Evolutionary conservation across 1,140 invertebrate genomes (phyloP).

Genomic region (Antheraea mylitta): DNA sequence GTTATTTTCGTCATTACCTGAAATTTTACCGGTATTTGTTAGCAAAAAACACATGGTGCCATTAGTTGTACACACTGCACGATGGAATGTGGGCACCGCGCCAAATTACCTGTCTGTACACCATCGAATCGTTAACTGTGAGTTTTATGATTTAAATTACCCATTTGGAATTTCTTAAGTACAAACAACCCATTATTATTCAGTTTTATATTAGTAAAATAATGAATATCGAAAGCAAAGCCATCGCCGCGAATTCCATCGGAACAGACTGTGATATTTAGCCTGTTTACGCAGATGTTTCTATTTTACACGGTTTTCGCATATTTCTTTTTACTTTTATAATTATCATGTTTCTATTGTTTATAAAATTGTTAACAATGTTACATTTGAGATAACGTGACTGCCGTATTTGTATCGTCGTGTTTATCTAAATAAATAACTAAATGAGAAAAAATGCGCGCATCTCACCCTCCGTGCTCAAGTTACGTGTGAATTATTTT

Average conservation of each 20-base stretch:
- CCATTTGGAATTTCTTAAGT: conserved; percentile 26
- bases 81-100: conserved; percentile 52
- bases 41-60: conserved; percentile 46
- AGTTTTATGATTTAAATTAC: conserved; percentile 47
- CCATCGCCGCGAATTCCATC: conserved; percentile 4
- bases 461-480: background rate
- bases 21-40: conserved; percentile 47
- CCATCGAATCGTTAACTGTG: conserved; percentile 35
- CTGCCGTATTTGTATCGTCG: conserved; percentile 1
- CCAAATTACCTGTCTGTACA: conserved; percentile 54
- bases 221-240: conserved; percentile 9
- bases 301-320: background rate
- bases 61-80: conserved; percentile 44
- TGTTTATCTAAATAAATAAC: background rate
- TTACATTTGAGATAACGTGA: conserved; percentile 28
- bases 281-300: conserved; percentile 1
- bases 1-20: conserved; percentile 50
- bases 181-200: conserved; percentile 15
- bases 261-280: background rate
- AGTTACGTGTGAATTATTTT: conserved; percentile 37
- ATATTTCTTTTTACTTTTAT: background rate
- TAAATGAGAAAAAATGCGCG: background rate
- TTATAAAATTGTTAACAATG: conserved; percentile 19
- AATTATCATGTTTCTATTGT: background rate
- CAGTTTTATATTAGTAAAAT: conserved; percentile 18